phyloP scores from a whole-genome alignment of 2,888 invertebrate species.

The Phragmatobia fuliginosa region DNA sequence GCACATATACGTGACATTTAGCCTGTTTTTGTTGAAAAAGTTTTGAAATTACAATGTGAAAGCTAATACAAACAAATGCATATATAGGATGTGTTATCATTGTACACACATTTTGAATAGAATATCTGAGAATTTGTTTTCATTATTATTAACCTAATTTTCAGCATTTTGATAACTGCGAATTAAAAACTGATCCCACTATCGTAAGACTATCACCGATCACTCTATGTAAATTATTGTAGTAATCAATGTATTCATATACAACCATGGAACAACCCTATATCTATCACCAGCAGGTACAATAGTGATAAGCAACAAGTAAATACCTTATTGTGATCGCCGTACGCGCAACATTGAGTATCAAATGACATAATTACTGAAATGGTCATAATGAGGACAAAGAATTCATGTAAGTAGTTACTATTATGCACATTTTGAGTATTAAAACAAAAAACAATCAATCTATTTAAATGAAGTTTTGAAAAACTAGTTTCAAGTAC shows the following conservation, averaged over 20 bases:
- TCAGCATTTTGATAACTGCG: no score
- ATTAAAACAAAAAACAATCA: neutral
- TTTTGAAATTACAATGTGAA: no score
- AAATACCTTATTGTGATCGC: neutral
- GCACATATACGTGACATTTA: no score
- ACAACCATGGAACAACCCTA: neutral
- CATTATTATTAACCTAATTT: no score
- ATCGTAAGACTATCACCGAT: no score
- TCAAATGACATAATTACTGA: neutral
- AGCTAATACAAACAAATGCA: no score
- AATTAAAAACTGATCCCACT: no score
- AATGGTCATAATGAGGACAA: neutral
- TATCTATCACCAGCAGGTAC: no score
- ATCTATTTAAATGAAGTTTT: neutral
- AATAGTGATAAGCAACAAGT: neutral
- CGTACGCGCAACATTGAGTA: neutral
- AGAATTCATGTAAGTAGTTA: neutral
- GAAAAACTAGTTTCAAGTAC: neutral
- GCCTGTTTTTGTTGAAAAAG: no score
- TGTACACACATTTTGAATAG: neutral
- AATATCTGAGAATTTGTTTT: neutral
- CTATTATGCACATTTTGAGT: neutral
- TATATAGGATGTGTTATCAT: no score
- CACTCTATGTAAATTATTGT: neutral
- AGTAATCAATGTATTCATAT: neutral